A percentile compares a stretch with the other conserved stretches of the same genome.
Evolutionary conservation across 2,888 invertebrate species (phyloP).

Genomic region (Chrysolina oricalcia): DNA sequence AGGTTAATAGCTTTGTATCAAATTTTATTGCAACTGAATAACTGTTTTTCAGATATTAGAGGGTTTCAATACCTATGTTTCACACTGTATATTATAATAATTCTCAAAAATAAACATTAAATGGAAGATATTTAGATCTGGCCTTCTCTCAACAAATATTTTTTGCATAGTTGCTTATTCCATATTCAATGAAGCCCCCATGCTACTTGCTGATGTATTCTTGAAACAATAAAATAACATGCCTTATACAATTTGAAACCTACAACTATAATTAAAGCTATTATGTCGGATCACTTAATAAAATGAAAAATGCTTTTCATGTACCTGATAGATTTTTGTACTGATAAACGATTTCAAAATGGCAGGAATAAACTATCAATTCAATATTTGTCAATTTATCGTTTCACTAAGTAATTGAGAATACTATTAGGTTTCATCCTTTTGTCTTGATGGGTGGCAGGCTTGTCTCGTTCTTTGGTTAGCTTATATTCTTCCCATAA

Average conservation of each 20-base stretch:
- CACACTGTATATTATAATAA: too few relatives aligned
- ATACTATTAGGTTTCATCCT: conserved; percentile 78
- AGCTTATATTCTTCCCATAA: conserved; percentile 79
- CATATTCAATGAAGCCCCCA: too few relatives aligned
- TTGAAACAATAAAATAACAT: not conserved
- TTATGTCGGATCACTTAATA: not conserved
- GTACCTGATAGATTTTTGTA: not conserved
- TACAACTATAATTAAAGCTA: not conserved
- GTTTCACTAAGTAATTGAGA: conserved; percentile 77
- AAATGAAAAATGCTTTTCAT: not conserved
- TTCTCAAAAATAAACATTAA: too few relatives aligned
- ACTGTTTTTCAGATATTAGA: too few relatives aligned
- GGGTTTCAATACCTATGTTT: too few relatives aligned
- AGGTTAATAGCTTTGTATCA: too few relatives aligned
- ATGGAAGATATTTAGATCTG: too few relatives aligned
- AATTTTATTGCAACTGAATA: too few relatives aligned
- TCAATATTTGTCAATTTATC: not conserved
- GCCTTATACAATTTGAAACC: not conserved
- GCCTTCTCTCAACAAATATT: too few relatives aligned
- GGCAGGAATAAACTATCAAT: conserved; percentile 1
- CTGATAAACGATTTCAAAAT: not conserved
- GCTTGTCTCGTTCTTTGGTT: conserved; percentile 53
- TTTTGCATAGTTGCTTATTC: too few relatives aligned
- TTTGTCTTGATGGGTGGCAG: conserved; percentile 71
- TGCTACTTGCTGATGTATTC: not conserved